Conservation (phyloP, 2,797 vertebrate genomes). For the Chelidonichthys spinosus region DNA sequence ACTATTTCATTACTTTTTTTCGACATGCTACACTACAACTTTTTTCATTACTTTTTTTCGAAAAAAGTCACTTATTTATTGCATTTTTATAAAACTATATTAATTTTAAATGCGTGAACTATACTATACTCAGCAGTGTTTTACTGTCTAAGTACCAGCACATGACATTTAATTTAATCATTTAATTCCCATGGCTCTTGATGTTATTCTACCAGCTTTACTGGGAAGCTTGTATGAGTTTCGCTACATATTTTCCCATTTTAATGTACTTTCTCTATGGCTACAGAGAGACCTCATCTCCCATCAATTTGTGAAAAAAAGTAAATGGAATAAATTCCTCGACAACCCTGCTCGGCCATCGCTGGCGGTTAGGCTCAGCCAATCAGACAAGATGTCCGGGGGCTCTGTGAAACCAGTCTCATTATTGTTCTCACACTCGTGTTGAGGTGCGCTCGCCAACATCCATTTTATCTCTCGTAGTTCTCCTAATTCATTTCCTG, state of each 20-base stretch:
- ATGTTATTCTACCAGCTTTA: slow-evolving; percentile 6
- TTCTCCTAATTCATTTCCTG: slow-evolving; percentile 71
- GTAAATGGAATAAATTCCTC: slow-evolving; percentile 68
- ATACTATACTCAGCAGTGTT: background rate
- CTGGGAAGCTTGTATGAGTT: slow-evolving; percentile 15
- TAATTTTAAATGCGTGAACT: too few species aligned
- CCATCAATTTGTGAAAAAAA: slow-evolving; percentile 62
- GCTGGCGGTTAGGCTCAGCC: slow-evolving; percentile 56
- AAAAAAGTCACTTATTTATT: too few species aligned
- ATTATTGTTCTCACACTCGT: slow-evolving; percentile 60
- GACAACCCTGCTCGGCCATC: slow-evolving; percentile 51
- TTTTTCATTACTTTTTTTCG: too few species aligned
- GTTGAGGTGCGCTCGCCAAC: slow-evolving; percentile 75
- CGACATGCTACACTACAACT: too few species aligned
- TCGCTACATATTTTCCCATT: slow-evolving; percentile 45
- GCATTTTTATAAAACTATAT: too few species aligned
- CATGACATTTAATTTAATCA: slow-evolving; percentile 23
- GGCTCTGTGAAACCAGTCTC: slow-evolving; percentile 61
- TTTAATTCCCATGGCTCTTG: slow-evolving; percentile 32
- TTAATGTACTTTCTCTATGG: slow-evolving; percentile 59
- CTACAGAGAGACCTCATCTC: slow-evolving; percentile 62
- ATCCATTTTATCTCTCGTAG: slow-evolving; percentile 67
- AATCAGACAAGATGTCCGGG: slow-evolving; percentile 60
- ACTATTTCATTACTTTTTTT: too few species aligned
- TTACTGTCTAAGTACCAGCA: background rate